Percentiles rank a stretch among this genome's conserved stretches.
These are phyloP conservation scores for Pygmarrhopalites habei DNA, from an alignment of 1,140 invertebrate species.

Conservation along the genomic window DNA sequence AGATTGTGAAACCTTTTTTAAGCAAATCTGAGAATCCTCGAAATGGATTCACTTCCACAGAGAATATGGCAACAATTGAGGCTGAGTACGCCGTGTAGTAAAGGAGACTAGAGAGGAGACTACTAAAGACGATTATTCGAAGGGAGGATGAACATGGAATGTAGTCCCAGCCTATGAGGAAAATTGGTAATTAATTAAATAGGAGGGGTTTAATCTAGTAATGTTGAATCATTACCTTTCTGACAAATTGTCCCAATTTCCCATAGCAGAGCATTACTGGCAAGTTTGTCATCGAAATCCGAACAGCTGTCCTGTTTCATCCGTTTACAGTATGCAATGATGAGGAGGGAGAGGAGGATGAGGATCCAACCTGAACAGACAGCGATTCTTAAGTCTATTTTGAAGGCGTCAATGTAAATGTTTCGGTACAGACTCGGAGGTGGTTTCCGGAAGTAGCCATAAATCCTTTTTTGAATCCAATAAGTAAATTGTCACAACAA, in stretches of 20 bases:
- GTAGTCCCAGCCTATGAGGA: not conserved
- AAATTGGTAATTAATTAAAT: too few relatives aligned
- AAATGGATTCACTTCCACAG: not conserved
- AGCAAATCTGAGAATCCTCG: not conserved
- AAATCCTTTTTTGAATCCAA: not conserved
- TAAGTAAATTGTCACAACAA: not conserved
- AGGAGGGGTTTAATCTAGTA: too few relatives aligned
- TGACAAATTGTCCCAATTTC: too few relatives aligned
- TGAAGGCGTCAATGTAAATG: not conserved
- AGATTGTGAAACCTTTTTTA: not conserved
- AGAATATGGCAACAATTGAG: not conserved
- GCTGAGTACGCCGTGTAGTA: not conserved
- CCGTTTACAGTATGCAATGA: too few relatives aligned
- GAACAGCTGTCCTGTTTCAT: too few relatives aligned
- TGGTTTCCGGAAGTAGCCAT: not conserved
- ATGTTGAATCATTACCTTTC: too few relatives aligned
- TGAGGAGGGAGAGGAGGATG: too few relatives aligned
- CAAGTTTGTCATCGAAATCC: too few relatives aligned
- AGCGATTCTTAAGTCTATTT: not conserved
- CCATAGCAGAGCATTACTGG: too few relatives aligned
- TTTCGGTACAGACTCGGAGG: not conserved
- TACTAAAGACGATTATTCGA: not conserved
- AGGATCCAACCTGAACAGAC: too few relatives aligned
- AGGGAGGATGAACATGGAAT: not conserved
- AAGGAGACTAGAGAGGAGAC: not conserved